These are phyloP conservation scores for Lasioglossum morio DNA, from an alignment of 2,888 invertebrate species.

Conservation along the genomic window DNA sequence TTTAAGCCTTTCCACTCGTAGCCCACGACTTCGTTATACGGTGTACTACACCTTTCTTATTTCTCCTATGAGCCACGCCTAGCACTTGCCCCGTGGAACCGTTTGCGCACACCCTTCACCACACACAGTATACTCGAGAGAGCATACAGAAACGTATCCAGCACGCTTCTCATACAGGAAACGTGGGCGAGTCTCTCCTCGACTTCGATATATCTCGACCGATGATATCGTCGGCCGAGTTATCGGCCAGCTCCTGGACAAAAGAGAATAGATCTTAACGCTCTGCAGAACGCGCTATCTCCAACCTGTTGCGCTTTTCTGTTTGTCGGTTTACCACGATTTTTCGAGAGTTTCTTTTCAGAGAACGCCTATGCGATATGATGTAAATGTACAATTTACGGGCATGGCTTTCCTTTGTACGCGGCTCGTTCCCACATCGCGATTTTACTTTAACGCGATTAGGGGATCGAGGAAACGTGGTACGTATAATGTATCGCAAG, in stretches of 20 bases:
- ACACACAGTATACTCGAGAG: slow-evolving; percentile 30
- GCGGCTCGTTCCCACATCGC: background rate
- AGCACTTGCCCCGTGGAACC: slow-evolving; percentile 72
- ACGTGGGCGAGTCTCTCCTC: slow-evolving; percentile 59
- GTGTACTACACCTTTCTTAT: slow-evolving; percentile 79
- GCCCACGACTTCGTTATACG: slow-evolving; percentile 63
- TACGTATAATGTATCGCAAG: too few relatives aligned
- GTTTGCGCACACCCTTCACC: slow-evolving; percentile 76
- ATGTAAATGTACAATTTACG: background rate
- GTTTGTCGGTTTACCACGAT: background rate
- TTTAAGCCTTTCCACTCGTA: slow-evolving; percentile 73
- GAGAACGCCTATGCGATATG: background rate
- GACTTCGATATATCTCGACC: slow-evolving; percentile 49
- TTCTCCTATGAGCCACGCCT: slow-evolving; percentile 82
- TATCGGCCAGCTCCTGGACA: slow-evolving; percentile 37
- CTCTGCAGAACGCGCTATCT: background rate
- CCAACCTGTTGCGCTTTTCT: background rate
- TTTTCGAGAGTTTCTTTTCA: background rate
- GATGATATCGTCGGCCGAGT: slow-evolving; percentile 56
- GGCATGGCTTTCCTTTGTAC: background rate
- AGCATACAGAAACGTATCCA: slow-evolving; percentile 9
- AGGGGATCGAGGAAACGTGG: too few relatives aligned
- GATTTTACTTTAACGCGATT: background rate
- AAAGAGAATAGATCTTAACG: slow-evolving; percentile 23
- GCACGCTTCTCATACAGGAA: slow-evolving; percentile 23